Evolutionary conservation across 2,113 vertebrate genomes (phyloP).

Genomic region (Isurus oxyrinchus): DNA sequence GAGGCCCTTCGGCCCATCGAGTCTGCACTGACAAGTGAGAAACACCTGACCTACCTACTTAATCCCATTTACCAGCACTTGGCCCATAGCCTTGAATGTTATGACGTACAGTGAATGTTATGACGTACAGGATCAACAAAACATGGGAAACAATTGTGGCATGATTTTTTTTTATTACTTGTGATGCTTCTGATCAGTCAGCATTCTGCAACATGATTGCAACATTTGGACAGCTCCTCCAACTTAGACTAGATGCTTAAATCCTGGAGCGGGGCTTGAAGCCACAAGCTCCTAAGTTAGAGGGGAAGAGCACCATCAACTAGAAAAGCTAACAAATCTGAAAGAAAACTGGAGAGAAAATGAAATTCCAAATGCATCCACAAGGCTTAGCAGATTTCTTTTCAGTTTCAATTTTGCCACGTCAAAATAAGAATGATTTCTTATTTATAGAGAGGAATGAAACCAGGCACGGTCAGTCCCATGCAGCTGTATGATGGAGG

Average conservation of each 20-base stretch:
- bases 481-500: background rate
- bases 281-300: background rate
- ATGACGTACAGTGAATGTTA: no score
- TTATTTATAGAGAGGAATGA: no score
- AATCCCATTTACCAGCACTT: no score
- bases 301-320: background rate
- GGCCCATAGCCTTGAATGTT: no score
- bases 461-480: background rate
- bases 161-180: background rate
- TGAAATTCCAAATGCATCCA: background rate
- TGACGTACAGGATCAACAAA: background rate
- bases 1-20: no score
- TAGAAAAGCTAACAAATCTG: background rate
- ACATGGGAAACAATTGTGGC: background rate
- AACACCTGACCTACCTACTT: no score
- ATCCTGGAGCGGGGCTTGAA: background rate
- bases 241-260: background rate
- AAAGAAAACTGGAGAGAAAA: background rate
- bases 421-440: background rate
- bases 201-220: background rate
- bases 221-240: background rate
- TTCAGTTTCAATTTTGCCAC: background rate
- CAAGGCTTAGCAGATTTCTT: background rate
- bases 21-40: no score
- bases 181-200: background rate